Conservation (phyloP, 2,113 vertebrate genomes). For the Hippocampus abdominalis region DNA sequence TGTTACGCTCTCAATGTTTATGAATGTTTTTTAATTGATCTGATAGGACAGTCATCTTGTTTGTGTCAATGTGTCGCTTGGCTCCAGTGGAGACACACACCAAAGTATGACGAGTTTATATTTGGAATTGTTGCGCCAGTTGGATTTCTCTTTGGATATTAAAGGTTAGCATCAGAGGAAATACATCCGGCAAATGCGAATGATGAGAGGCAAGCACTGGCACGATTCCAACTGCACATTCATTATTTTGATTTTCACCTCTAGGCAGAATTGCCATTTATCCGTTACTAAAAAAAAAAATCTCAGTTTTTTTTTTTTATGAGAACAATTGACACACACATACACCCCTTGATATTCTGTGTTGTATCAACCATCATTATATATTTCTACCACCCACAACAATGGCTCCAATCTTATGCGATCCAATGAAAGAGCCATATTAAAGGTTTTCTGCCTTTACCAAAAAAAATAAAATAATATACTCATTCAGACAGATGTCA, state of each 20-base stretch:
- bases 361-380: no score
- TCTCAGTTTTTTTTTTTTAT: no score
- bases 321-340: no score
- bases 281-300: no score
- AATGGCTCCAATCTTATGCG: no score
- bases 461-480: no score
- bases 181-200: neutral
- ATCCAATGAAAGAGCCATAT: no score
- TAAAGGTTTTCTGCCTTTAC: no score
- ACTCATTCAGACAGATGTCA: no score
- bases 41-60: conserved; percentile 68
- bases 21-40: conserved; percentile 64
- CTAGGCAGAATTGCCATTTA: no score
- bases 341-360: no score
- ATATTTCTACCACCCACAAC: no score
- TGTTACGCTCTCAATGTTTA: conserved; percentile 66
- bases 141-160: neutral
- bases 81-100: conserved; percentile 66
- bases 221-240: neutral
- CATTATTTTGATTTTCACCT: neutral
- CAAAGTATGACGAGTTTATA: conserved; percentile 34
- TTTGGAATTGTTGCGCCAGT: neutral
- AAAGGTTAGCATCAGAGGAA: neutral
- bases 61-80: conserved; percentile 73
- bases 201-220: neutral